Evolutionary conservation across 1,140 invertebrate genomes (phyloP).

Genomic region (Camponotus vicinus): DNA sequence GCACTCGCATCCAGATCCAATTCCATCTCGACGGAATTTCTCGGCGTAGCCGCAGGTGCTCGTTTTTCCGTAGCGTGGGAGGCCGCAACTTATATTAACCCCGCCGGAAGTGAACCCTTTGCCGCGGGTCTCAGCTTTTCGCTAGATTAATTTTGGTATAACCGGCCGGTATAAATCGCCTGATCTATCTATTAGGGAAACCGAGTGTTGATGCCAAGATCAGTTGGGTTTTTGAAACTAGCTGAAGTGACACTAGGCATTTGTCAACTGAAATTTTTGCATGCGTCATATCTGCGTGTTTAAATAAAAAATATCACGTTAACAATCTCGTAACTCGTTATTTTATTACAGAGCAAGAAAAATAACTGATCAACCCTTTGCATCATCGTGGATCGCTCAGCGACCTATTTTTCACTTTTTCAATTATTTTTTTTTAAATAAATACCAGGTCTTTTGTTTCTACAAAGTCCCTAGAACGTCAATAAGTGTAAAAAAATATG

Average conservation of each 20-base stretch:
- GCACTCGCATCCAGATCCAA: slow-evolving; percentile 34
- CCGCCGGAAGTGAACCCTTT: slow-evolving; percentile 23
- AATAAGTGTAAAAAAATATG: too few species aligned
- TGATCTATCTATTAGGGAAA: slow-evolving; percentile 22
- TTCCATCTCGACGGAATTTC: slow-evolving; percentile 48
- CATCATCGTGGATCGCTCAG: too few species aligned
- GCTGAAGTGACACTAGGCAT: background rate
- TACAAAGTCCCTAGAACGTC: too few species aligned
- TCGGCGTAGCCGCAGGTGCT: slow-evolving; percentile 68
- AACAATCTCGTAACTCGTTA: too few species aligned
- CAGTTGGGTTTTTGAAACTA: background rate
- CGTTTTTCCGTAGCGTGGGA: slow-evolving; percentile 53
- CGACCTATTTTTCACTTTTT: too few species aligned
- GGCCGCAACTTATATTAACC: slow-evolving; percentile 70
- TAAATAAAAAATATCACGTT: background rate
- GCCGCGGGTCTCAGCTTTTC: slow-evolving; percentile 59
- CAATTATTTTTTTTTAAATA: too few species aligned
- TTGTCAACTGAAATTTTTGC: too few species aligned
- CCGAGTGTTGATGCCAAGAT: slow-evolving; percentile 46
- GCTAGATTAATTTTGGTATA: slow-evolving; percentile 72
- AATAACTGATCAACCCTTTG: too few species aligned
- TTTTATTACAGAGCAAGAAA: background rate
- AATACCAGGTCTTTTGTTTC: too few species aligned
- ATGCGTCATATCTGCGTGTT: background rate
- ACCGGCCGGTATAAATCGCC: slow-evolving; percentile 52